Evolutionary conservation across 23 tunicate species (phyloP).

Genomic region (Oikopleura dioica): DNA sequence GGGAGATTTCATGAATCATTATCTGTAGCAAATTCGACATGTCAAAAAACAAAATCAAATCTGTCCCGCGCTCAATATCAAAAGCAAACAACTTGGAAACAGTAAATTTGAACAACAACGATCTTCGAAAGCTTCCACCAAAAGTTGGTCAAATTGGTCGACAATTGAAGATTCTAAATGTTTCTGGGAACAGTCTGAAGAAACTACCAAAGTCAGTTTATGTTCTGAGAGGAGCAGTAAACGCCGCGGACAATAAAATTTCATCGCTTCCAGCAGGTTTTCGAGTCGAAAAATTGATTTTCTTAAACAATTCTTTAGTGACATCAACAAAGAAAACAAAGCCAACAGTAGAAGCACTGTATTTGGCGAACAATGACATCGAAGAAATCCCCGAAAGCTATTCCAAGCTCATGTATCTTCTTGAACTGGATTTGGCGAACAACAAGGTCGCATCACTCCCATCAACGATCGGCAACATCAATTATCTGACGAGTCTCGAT

Average conservation of each 20-base stretch:
- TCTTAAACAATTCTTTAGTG: no score
- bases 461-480: slow-evolving; percentile 31
- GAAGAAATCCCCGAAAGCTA: slow-evolving; percentile 33
- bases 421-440: slow-evolving; percentile 35
- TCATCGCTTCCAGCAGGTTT: slow-evolving; percentile 38
- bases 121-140: slow-evolving; percentile 58
- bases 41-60: slow-evolving; percentile 46
- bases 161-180: slow-evolving; percentile 31
- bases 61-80: slow-evolving; percentile 48
- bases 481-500: slow-evolving; percentile 36
- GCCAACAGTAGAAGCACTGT: slow-evolving; percentile 37
- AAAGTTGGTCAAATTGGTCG: slow-evolving; percentile 55
- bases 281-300: no score
- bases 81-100: slow-evolving; percentile 69
- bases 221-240: slow-evolving; percentile 34
- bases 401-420: slow-evolving; percentile 15
- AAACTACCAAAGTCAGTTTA: slow-evolving; percentile 75
- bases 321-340: slow-evolving; percentile 48
- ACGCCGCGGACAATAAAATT: slow-evolving; percentile 54
- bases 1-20: no score
- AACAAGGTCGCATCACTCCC: slow-evolving; percentile 37
- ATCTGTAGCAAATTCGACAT: no score
- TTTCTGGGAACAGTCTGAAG: slow-evolving; percentile 49
- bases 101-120: slow-evolving; percentile 42
- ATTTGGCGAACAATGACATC: slow-evolving; percentile 38